Conservation (phyloP, 2,113 vertebrate species). For the Lichenostomus cassidix region DNA sequence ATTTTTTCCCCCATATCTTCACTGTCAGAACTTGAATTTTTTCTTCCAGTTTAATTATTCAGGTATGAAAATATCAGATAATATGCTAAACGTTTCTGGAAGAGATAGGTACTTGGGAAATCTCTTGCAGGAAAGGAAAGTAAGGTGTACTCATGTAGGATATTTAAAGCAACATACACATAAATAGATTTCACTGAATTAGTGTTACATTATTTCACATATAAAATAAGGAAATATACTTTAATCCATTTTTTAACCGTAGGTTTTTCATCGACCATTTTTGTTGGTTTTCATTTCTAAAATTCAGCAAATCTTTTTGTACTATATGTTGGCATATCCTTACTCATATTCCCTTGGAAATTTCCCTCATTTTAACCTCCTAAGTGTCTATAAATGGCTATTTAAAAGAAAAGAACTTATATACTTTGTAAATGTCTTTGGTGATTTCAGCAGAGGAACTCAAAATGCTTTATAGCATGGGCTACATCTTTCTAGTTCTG, state of each 20-base stretch:
- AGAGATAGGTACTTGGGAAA: background rate
- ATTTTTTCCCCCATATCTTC: background rate
- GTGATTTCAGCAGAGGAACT: background rate
- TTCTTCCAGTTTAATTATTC: background rate
- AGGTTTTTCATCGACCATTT: background rate
- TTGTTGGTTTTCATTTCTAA: background rate
- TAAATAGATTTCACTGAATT: background rate
- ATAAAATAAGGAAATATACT: background rate
- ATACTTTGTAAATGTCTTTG: background rate
- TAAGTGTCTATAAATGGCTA: background rate
- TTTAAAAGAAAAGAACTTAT: background rate
- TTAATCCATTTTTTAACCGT: background rate
- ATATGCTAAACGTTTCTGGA: constrained; percentile 15
- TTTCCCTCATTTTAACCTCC: background rate
- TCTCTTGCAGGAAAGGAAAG: background rate
- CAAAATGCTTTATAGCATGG: background rate
- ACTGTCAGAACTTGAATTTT: constrained; percentile 18
- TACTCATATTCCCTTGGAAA: background rate
- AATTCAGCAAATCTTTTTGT: background rate
- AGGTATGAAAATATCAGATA: background rate
- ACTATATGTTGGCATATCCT: background rate
- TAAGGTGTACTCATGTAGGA: background rate
- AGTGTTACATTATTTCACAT: background rate
- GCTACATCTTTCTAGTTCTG: background rate
- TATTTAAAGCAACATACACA: background rate